Evolutionary conservation across 2,888 invertebrate species (phyloP).

Genomic region (Metacarcinus magister): DNA sequence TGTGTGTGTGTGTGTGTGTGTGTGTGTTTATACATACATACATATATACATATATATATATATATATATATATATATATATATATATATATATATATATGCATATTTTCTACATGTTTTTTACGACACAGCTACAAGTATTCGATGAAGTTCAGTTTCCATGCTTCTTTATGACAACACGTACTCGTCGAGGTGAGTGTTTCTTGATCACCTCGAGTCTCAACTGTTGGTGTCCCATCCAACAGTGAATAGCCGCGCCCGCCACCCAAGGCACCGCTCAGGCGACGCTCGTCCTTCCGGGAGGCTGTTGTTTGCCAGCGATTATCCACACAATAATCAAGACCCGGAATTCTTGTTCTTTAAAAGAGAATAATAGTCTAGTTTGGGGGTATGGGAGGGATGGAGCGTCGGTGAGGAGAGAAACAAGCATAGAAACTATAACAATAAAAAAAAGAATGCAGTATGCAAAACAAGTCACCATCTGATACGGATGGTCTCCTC

Average conservation of each 20-base stretch:
- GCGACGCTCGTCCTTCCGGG: neutral
- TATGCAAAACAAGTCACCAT: no score
- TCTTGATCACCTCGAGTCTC: neutral
- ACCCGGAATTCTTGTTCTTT: neutral
- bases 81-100: conserved; percentile 40
- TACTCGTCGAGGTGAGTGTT: no score
- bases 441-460: no score
- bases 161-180: no score
- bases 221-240: neutral
- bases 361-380: neutral
- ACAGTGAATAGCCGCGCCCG: neutral
- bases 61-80: conserved; percentile 65
- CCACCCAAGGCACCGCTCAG: neutral
- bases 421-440: no score
- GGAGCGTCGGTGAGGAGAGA: neutral
- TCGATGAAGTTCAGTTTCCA: no score
- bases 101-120: no score
- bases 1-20: conserved; percentile 54
- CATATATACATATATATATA: conserved; percentile 74
- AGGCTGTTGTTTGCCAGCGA: conserved; percentile 29
- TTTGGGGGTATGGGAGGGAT: neutral
- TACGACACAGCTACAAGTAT: no score
- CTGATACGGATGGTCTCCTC: no score
- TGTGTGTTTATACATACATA: no score
- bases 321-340: conserved; percentile 41